Conservation (phyloP, 1,140 invertebrate genomes). For the Heterodera carotae region DNA sequence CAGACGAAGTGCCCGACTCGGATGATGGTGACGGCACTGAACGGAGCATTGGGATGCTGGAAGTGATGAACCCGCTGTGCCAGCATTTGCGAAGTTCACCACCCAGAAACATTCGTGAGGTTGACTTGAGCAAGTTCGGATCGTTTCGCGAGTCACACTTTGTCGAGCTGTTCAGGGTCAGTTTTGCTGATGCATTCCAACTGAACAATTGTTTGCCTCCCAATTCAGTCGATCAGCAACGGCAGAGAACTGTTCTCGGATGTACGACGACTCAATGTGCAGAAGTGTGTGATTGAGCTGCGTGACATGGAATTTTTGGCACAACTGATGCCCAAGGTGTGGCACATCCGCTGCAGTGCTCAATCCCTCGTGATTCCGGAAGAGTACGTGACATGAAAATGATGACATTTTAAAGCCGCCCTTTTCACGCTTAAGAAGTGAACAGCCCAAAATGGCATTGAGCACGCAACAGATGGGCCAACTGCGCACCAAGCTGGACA, state of each 20-base stretch:
- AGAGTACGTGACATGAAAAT: background rate
- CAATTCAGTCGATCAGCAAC: conserved; percentile 29
- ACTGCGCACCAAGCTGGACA: conserved; percentile 18
- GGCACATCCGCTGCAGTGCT: conserved; percentile 13
- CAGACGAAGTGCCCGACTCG: conserved; percentile 8
- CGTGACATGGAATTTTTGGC: conserved; percentile 27
- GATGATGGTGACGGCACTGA: background rate
- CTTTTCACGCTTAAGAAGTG: conserved; percentile 7
- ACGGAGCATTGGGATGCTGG: conserved; percentile 11
- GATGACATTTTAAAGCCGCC: background rate
- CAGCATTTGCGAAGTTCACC: conserved; percentile 12
- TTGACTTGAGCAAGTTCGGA: conserved; percentile 19
- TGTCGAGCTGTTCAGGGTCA: conserved; percentile 21
- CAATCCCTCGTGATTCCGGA: conserved; percentile 23
- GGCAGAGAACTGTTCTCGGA: conserved; percentile 18
- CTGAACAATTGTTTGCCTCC: background rate
- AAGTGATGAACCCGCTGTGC: conserved; percentile 11
- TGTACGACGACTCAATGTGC: conserved; percentile 23
- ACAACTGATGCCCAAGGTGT: conserved; percentile 30
- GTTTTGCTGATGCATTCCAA: background rate
- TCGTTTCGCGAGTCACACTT: conserved; percentile 26
- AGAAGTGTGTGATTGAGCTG: conserved; percentile 21
- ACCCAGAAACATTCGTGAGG: conserved; percentile 20
- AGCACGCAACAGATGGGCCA: conserved; percentile 12
- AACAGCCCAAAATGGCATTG: conserved; percentile 8